phyloP scores from a whole-genome alignment of 1,140 invertebrate species.

The Dendroctonus ponderosae region DNA sequence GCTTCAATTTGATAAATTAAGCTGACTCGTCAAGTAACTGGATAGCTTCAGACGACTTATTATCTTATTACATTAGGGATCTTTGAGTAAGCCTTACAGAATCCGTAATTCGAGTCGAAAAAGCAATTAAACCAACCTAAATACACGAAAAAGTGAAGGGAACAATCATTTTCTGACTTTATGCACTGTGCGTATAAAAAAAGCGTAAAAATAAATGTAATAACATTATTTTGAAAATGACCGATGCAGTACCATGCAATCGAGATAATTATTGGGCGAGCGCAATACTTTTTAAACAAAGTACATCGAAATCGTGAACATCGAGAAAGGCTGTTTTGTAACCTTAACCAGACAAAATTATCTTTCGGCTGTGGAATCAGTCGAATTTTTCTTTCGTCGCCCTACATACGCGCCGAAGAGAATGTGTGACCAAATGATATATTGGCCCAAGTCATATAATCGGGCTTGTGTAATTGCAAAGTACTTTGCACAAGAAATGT shows the following conservation, averaged over 20 bases:
- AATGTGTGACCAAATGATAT: constrained; percentile 29
- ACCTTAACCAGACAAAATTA: constrained; percentile 30
- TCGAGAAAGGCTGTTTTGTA: constrained; percentile 31
- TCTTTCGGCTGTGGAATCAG: constrained; percentile 27
- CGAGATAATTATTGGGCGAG: constrained; percentile 18
- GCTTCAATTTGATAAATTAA: too few relatives aligned
- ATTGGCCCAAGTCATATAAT: constrained; percentile 30
- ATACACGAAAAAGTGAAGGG: constrained; percentile 23
- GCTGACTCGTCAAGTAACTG: too few relatives aligned
- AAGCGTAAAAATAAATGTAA: constrained; percentile 18
- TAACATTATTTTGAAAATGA: constrained; percentile 28
- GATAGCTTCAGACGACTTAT: too few relatives aligned
- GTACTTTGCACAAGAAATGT: constrained; percentile 18
- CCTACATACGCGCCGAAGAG: constrained; percentile 28
- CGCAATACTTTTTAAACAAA: constrained; percentile 25
- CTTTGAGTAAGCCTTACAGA: constrained; percentile 3
- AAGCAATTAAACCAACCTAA: constrained; percentile 9
- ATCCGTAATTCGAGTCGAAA: constrained; percentile 7
- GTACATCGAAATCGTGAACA: constrained; percentile 26
- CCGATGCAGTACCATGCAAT: constrained; percentile 25
- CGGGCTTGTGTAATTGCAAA: constrained; percentile 16
- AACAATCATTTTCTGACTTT: constrained; percentile 13
- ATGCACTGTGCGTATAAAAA: constrained; percentile 7
- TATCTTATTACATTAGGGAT: not conserved
- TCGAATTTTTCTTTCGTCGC: constrained; percentile 30